A percentile compares a stretch with the other conserved stretches of the same genome.
Conservation (phyloP, 2,113 vertebrate species). For the Labeo rohita region DNA sequence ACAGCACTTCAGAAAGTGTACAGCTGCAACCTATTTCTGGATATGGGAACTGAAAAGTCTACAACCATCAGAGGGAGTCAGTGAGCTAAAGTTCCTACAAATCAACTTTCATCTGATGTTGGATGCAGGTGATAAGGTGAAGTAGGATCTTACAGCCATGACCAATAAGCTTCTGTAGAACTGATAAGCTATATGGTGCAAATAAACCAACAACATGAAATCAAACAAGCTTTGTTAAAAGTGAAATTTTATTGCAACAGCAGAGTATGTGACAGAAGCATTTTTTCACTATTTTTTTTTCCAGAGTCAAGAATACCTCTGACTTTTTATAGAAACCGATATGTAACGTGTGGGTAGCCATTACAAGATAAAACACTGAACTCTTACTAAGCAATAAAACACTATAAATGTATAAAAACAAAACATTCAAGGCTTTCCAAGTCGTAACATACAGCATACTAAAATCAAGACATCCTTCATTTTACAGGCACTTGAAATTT, state of each 20-base stretch:
- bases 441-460: constrained; percentile 38
- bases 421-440: constrained; percentile 46
- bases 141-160: too few species aligned
- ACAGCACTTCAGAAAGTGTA: background rate
- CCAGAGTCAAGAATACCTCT: background rate
- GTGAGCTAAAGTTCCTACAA: too few species aligned
- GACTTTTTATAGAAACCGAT: constrained; percentile 27
- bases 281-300: constrained; percentile 18
- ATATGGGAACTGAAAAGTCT: background rate
- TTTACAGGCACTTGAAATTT: constrained; percentile 51
- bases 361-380: constrained; percentile 17
- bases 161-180: too few species aligned
- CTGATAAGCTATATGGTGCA: too few species aligned
- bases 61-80: background rate
- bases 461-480: constrained; percentile 56
- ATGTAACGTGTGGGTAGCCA: constrained; percentile 31
- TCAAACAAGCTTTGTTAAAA: constrained; percentile 19
- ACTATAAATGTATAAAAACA: constrained; percentile 49
- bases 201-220: background rate
- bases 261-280: constrained; percentile 43
- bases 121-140: too few species aligned
- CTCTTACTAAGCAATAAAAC: constrained; percentile 21
- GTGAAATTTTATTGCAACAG: constrained; percentile 59
- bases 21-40: background rate
- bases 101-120: too few species aligned